Percentiles rank a stretch among this genome's conserved stretches.
Evolutionary conservation across 2,797 vertebrate genomes (phyloP).

Genomic region (Pagetopsis macropterus): DNA sequence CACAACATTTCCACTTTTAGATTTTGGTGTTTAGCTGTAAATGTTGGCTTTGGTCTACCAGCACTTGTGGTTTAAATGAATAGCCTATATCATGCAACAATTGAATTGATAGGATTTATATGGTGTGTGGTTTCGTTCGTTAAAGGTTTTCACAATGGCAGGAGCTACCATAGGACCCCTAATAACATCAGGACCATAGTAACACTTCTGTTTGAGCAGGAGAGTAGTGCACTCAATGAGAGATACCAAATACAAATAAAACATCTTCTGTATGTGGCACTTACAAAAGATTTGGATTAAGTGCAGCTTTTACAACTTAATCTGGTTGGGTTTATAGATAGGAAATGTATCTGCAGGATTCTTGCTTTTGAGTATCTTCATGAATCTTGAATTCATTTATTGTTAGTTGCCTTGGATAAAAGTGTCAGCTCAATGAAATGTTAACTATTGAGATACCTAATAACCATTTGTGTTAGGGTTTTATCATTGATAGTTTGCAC

Average conservation of each 20-base stretch:
- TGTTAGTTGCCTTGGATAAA: too few relatives aligned
- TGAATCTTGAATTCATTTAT: too few relatives aligned
- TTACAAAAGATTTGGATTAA: too few relatives aligned
- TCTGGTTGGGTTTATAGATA: too few relatives aligned
- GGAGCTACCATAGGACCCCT: neutral
- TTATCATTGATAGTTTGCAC: neutral
- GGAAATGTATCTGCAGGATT: too few relatives aligned
- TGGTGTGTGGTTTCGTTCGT: slow-evolving; percentile 22
- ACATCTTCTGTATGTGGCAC: too few relatives aligned
- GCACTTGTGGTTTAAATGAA: slow-evolving; percentile 24
- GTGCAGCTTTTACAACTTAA: too few relatives aligned
- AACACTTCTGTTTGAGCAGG: neutral
- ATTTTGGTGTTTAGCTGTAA: slow-evolving; percentile 32
- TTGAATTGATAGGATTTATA: neutral
- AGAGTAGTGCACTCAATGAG: neutral
- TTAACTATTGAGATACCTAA: neutral
- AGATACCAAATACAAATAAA: neutral
- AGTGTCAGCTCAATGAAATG: too few relatives aligned
- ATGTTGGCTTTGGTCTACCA: slow-evolving; percentile 17
- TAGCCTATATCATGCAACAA: neutral
- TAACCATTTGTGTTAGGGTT: neutral
- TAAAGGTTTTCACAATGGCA: neutral
- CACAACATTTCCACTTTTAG: slow-evolving; percentile 61
- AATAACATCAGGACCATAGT: neutral
- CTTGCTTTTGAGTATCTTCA: too few relatives aligned